Evolutionary conservation across 2,888 invertebrate genomes (phyloP).

Genomic region (Mesorhabditis belari): DNA sequence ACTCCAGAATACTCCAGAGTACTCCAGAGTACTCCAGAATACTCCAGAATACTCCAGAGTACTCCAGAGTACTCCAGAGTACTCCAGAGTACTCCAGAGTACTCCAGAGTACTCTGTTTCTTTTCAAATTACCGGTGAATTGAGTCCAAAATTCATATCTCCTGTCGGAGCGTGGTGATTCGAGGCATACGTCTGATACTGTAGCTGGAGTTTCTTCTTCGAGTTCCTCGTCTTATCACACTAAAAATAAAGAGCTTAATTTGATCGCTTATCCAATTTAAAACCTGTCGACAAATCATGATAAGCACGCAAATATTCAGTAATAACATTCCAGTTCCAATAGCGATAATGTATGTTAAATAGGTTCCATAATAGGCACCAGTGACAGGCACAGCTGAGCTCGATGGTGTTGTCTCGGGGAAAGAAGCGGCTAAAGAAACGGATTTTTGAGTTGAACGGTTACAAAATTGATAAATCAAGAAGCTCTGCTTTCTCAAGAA

Average conservation of each 20-base stretch:
- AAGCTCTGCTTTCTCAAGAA: too few species aligned
- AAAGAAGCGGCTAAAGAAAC: constrained; percentile 10
- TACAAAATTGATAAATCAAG: not conserved
- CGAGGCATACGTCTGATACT: constrained; percentile 43
- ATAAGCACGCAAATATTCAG: constrained; percentile 47
- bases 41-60: too few species aligned
- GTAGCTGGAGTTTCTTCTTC: constrained; percentile 43
- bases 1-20: too few species aligned
- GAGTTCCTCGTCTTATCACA: constrained; percentile 32
- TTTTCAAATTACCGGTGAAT: constrained; percentile 38
- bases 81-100: too few species aligned
- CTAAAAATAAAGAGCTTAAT: constrained; percentile 18
- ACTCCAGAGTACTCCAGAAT: too few species aligned
- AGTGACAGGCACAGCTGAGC: constrained; percentile 13
- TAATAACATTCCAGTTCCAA: constrained; percentile 44
- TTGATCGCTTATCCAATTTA: not conserved
- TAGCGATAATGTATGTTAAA: constrained; percentile 36
- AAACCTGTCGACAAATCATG: constrained; percentile 39
- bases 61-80: too few species aligned
- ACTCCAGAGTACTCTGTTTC: constrained; percentile 18
- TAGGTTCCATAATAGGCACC: constrained; percentile 15
- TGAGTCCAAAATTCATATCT: constrained; percentile 39
- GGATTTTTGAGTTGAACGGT: not conserved
- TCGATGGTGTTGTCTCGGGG: constrained; percentile 7
- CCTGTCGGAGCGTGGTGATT: constrained; percentile 29